These are phyloP conservation scores for Sarcoramphus papa DNA, from an alignment of 2,797 vertebrate species.

Conservation along the genomic window DNA sequence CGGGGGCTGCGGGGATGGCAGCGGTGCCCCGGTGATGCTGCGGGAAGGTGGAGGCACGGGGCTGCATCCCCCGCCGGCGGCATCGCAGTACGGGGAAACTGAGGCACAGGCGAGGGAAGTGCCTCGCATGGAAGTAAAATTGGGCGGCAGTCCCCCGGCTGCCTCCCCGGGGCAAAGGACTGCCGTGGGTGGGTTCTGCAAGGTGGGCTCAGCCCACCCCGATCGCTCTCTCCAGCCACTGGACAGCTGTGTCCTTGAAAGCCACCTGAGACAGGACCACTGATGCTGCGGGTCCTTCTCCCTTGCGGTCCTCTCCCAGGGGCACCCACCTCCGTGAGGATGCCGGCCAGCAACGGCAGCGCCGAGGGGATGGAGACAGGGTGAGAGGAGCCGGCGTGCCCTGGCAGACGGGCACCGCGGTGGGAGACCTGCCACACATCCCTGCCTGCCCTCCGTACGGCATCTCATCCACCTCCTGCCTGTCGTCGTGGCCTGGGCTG, in stretches of 20 bases:
- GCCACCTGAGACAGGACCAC: not conserved
- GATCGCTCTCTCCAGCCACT: accelerated
- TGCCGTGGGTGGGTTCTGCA: accelerated
- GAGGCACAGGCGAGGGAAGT: not conserved
- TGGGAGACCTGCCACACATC: not conserved
- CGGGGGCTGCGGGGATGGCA: accelerated
- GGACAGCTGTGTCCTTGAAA: not conserved
- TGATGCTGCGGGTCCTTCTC: not conserved
- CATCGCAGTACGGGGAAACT: not conserved
- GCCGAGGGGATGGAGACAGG: not conserved
- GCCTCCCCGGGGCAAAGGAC: not conserved
- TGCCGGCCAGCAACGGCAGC: not conserved
- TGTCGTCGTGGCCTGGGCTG: not conserved
- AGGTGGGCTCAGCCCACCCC: not conserved
- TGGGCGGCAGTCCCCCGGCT: not conserved
- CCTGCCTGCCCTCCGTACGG: accelerated
- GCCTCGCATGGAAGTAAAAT: not conserved
- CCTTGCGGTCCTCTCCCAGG: too few relatives aligned
- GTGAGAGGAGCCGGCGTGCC: not conserved
- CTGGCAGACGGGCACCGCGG: not conserved
- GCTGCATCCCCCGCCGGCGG: not conserved
- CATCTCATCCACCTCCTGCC: not conserved
- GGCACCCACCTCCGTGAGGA: not conserved
- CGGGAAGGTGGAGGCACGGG: accelerated
- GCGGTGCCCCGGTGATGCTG: not conserved